phyloP scores from a whole-genome alignment of 2,888 invertebrate genomes.

The Saturnia japonica region DNA sequence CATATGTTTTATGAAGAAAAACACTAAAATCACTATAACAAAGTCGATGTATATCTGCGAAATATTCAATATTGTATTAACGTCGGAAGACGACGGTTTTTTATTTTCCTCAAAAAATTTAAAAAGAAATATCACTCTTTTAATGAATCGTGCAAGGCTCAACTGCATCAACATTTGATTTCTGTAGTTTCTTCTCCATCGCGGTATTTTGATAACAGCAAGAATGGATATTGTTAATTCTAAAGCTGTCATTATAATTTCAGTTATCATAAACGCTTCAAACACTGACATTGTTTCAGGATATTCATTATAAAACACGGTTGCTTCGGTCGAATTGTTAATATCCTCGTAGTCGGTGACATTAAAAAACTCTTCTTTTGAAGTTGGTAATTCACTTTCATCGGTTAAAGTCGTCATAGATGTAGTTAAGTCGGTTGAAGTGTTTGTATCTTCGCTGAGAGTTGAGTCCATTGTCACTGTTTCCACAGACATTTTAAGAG shows the following conservation, averaged over 20 bases:
- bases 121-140: conserved; percentile 55
- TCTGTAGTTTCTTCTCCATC: conserved; percentile 72
- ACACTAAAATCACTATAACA: conserved; percentile 64
- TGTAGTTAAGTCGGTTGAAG: conserved; percentile 26
- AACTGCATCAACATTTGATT: conserved; percentile 75
- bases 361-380: conserved; percentile 8
- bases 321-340: background rate
- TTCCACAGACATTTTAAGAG: conserved; percentile 46
- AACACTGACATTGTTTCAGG: conserved; percentile 37
- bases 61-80: conserved; percentile 39
- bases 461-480: conserved; percentile 34
- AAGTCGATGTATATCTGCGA: conserved; percentile 66
- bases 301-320: conserved; percentile 25
- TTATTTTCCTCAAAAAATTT: conserved; percentile 48
- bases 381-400: conserved; percentile 29
- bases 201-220: conserved; percentile 61
- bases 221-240: conserved; percentile 59
- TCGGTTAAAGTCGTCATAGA: conserved; percentile 27
- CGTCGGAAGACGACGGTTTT: conserved; percentile 25
- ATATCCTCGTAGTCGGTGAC: background rate
- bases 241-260: conserved; percentile 67
- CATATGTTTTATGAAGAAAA: conserved; percentile 73
- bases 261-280: conserved; percentile 58
- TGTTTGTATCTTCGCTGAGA: conserved; percentile 26
- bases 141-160: conserved; percentile 62